A percentile compares a stretch with the other conserved stretches of the same genome.
Evolutionary conservation across 2,797 vertebrate species (phyloP).

Genomic region (Onychomys arenicola): DNA sequence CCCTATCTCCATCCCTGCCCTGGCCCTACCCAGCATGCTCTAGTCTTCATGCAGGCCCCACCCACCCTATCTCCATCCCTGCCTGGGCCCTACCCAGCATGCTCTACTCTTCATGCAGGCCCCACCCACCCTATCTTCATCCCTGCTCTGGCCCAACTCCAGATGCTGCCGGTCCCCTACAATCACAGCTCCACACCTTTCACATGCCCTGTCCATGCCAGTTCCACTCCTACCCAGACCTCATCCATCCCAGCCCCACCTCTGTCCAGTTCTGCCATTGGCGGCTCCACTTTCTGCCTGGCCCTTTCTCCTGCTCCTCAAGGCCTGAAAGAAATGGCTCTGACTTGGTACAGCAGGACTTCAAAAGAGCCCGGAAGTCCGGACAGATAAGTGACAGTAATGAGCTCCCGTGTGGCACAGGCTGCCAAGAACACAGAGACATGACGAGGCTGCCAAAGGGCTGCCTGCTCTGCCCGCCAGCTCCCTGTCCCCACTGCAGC

Average conservation of each 20-base stretch:
- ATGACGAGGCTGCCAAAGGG: not conserved
- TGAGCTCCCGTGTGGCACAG: constrained; percentile 47
- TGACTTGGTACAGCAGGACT: not conserved
- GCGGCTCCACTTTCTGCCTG: not conserved
- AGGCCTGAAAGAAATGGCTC: not conserved
- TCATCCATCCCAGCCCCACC: not conserved
- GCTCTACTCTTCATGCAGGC: not conserved
- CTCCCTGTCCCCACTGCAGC: not conserved
- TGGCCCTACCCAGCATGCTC: not conserved
- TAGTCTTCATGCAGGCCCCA: not conserved
- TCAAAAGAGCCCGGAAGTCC: not conserved
- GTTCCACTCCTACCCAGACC: not conserved
- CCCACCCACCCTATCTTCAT: no score
- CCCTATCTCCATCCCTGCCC: not conserved
- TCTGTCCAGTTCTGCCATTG: not conserved
- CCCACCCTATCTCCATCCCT: not conserved
- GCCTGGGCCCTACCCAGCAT: not conserved
- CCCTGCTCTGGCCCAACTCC: not conserved
- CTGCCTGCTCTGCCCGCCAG: rapidly evolving
- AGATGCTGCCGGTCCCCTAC: no score
- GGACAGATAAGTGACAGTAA: constrained; percentile 41
- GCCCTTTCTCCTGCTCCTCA: not conserved
- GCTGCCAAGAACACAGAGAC: not conserved
- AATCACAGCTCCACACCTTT: not conserved
- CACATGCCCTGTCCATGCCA: not conserved